phyloP scores from a whole-genome alignment of 2,113 vertebrate genomes.

The Elanoides forficatus region DNA sequence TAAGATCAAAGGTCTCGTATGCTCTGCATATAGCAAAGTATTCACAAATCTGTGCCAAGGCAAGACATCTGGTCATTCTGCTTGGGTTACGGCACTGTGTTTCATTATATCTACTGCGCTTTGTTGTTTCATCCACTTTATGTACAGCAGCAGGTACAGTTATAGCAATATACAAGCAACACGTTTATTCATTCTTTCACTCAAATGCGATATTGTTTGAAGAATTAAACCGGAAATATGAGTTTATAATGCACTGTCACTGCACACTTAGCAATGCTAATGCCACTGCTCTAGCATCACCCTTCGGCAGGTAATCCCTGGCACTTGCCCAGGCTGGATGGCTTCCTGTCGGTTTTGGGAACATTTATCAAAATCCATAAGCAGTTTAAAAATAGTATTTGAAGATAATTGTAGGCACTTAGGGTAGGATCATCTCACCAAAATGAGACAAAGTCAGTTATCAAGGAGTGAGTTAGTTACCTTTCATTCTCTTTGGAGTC shows the following conservation, averaged over 20 bases:
- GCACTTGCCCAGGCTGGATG: not conserved
- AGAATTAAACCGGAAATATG: not conserved
- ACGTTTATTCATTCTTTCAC: not conserved
- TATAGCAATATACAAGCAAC: not conserved
- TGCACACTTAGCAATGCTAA: not conserved
- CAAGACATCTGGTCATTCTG: not conserved
- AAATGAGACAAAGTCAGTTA: not conserved
- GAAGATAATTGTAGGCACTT: not conserved
- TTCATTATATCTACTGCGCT: not conserved
- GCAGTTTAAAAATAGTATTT: not conserved
- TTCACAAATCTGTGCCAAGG: not conserved
- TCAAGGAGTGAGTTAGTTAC: not conserved
- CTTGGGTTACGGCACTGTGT: not conserved
- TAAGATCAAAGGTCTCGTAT: not conserved
- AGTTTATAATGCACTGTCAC: not conserved
- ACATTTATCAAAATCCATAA: not conserved
- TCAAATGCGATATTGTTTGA: not conserved
- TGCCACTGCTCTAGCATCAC: not conserved
- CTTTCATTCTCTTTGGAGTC: not conserved
- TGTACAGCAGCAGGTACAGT: not conserved
- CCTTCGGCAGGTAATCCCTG: not conserved
- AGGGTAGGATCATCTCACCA: not conserved
- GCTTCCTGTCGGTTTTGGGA: not conserved
- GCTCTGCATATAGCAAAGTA: not conserved
- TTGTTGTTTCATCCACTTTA: not conserved